Conservation (phyloP, 2,113 vertebrate species). For the Mesoclemmys tuberculata region DNA sequence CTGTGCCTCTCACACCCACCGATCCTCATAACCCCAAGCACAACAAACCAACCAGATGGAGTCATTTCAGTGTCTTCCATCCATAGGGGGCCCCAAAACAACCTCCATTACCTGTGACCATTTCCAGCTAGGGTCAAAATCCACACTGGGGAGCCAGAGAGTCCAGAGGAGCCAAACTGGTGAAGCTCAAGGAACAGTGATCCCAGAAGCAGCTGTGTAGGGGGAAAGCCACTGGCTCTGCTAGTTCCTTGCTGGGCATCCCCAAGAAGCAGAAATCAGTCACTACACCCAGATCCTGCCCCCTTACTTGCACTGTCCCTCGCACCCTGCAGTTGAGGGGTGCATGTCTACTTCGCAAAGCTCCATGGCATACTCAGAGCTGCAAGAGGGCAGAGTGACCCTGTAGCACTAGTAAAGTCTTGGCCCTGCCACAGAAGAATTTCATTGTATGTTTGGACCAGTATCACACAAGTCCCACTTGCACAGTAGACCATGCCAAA, state of each 20-base stretch:
- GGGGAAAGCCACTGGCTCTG: neutral
- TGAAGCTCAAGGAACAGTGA: fast-evolving
- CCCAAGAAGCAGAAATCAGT: fast-evolving
- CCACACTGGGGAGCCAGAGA: neutral
- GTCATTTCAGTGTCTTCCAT: fast-evolving
- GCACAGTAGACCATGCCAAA: neutral
- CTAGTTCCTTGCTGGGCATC: fast-evolving
- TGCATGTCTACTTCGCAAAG: neutral
- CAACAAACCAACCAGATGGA: neutral
- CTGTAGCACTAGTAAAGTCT: neutral
- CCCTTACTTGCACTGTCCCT: neutral
- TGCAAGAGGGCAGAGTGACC: neutral
- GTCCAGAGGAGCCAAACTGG: neutral
- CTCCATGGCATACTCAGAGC: neutral
- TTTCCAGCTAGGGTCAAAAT: neutral
- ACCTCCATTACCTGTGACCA: neutral
- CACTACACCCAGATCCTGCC: neutral
- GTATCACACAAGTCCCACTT: neutral
- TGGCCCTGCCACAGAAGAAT: neutral
- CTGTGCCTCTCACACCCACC: constrained; percentile 5
- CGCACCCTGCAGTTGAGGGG: neutral
- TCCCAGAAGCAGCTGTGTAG: neutral
- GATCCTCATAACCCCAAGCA: neutral
- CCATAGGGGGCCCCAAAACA: neutral
- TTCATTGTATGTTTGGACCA: neutral